Conservation (phyloP, 1,140 invertebrate genomes). For the Wasmannia auropunctata region DNA sequence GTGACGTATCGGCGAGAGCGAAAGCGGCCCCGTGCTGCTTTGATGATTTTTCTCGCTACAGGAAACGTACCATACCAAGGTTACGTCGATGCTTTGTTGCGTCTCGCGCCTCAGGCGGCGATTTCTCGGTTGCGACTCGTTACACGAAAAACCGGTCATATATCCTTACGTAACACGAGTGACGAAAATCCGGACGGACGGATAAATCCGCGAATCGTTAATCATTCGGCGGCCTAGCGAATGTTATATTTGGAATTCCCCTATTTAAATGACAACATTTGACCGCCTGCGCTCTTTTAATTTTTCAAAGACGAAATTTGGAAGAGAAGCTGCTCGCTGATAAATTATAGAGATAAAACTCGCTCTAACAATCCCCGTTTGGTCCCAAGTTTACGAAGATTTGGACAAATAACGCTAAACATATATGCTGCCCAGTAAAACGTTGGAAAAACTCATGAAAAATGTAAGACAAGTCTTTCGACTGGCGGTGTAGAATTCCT, state of each 20-base stretch:
- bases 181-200: constrained; percentile 21
- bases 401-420: constrained; percentile 7
- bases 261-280: neutral
- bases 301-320: constrained; percentile 24
- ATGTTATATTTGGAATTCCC: neutral
- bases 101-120: constrained; percentile 26
- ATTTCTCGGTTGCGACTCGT: constrained; percentile 64
- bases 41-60: constrained; percentile 71
- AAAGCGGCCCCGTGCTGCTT: constrained; percentile 64
- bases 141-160: constrained; percentile 5
- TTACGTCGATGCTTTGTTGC: constrained; percentile 67
- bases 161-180: constrained; percentile 26
- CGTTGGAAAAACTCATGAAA: neutral
- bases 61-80: constrained; percentile 67
- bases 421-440: neutral
- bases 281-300: neutral
- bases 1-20: constrained; percentile 56
- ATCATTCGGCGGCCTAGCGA: neutral
- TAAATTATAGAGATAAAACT: neutral
- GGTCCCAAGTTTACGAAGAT: neutral
- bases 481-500: neutral
- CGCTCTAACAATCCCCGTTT: neutral
- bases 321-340: neutral
- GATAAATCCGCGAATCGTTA: constrained; percentile 6
- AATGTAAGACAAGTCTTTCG: neutral